Conservation (phyloP, 2,888 invertebrate genomes). For the Imbricaverruca yamaguchii region DNA sequence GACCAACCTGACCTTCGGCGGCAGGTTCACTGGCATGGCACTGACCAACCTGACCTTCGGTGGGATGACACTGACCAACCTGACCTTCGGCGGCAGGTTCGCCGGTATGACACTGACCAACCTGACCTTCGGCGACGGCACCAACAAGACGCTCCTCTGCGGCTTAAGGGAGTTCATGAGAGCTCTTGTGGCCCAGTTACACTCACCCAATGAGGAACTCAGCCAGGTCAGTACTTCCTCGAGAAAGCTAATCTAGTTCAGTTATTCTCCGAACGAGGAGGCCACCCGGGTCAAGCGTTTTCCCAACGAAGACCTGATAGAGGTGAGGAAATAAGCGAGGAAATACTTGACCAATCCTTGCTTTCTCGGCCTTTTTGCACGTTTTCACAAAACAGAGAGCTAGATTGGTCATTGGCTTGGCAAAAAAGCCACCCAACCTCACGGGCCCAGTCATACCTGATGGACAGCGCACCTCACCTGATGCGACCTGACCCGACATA, state of each 20-base stretch:
- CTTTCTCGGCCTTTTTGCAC: too few species aligned
- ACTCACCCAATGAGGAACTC: slow-evolving; percentile 83
- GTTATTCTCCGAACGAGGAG: too few species aligned
- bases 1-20: too few species aligned
- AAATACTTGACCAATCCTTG: too few species aligned
- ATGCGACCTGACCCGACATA: background rate
- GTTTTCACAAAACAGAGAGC: background rate
- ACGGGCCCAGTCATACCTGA: too few species aligned
- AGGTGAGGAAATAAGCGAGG: too few species aligned
- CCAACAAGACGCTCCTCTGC: slow-evolving; percentile 89
- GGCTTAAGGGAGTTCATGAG: slow-evolving; percentile 85
- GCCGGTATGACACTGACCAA: slow-evolving; percentile 97
- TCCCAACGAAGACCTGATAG: too few species aligned
- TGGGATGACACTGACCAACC: slow-evolving; percentile 94
- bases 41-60: too few species aligned
- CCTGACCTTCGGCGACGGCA: slow-evolving; percentile 93
- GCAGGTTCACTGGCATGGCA: too few species aligned
- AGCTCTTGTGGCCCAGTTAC: slow-evolving; percentile 80
- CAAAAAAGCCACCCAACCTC: too few species aligned
- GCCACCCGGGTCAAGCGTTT: too few species aligned
- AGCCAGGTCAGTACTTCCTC: slow-evolving; percentile 55
- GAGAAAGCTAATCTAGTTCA: too few species aligned
- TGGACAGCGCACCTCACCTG: background rate
- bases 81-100: slow-evolving; percentile 47
- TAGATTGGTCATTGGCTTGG: background rate